Conservation (phyloP, 1,140 invertebrate genomes). For the Listronotus bonariensis region DNA sequence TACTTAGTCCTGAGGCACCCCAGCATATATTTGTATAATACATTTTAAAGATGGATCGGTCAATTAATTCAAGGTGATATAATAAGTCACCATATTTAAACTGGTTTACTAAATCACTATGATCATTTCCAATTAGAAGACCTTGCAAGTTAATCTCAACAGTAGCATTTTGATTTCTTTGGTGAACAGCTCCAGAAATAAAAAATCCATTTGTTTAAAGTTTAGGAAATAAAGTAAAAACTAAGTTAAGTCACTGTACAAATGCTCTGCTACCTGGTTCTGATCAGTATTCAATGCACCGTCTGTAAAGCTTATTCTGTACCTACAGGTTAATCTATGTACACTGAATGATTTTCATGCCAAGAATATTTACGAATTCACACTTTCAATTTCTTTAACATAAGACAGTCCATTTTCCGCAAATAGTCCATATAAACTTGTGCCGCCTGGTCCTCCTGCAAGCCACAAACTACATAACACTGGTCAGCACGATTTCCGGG, state of each 20-base stretch:
- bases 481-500: too few species aligned
- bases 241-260: conserved; percentile 69
- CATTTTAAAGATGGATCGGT: conserved; percentile 44
- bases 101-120: conserved; percentile 78
- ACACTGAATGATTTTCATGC: conserved; percentile 67
- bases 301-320: conserved; percentile 75
- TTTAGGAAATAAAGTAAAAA: conserved; percentile 76
- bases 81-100: conserved; percentile 73
- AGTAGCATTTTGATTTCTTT: conserved; percentile 64
- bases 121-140: conserved; percentile 81
- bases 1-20: too few species aligned
- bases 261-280: conserved; percentile 66
- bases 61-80: conserved; percentile 75
- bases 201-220: conserved; percentile 70
- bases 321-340: conserved; percentile 86
- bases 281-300: conserved; percentile 69
- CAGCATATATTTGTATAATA: too few species aligned
- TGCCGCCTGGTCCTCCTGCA: conserved; percentile 74
- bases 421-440: conserved; percentile 73
- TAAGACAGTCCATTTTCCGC: conserved; percentile 68
- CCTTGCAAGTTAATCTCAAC: conserved; percentile 71
- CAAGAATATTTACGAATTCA: conserved; percentile 64
- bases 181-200: conserved; percentile 79
- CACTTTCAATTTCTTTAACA: conserved; percentile 52
- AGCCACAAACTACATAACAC: too few species aligned